These are phyloP conservation scores for Volucella bombylans DNA, from an alignment of 2,888 invertebrate species.

Conservation along the genomic window DNA sequence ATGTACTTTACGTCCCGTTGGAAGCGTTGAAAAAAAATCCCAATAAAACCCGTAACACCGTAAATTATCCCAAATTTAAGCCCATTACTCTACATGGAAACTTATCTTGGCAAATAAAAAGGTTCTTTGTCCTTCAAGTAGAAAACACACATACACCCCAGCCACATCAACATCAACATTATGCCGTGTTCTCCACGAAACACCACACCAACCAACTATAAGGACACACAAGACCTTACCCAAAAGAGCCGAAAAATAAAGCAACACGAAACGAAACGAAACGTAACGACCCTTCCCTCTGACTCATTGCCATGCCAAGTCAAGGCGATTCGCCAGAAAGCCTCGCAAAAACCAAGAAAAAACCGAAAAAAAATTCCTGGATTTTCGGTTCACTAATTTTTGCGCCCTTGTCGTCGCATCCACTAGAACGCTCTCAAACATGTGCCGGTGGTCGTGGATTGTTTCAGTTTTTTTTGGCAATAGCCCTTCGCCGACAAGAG, in stretches of 20 bases:
- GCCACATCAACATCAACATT: too few relatives aligned
- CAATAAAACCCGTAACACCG: conserved; percentile 60
- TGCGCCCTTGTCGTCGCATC: conserved; percentile 59
- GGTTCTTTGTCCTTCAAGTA: conserved; percentile 30
- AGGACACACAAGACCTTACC: conserved; percentile 48
- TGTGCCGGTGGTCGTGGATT: conserved; percentile 42
- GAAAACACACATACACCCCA: neutral
- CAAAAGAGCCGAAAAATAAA: conserved; percentile 17
- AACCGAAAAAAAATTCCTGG: conserved; percentile 11
- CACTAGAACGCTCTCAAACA: conserved; percentile 42
- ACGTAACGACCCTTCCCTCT: conserved; percentile 27
- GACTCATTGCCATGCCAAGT: conserved; percentile 39
- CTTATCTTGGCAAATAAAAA: conserved; percentile 65
- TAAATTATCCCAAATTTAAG: conserved; percentile 69
- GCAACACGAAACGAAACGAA: neutral
- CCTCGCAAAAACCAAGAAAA: neutral
- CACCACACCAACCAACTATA: conserved; percentile 12
- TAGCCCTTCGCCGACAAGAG: too few relatives aligned
- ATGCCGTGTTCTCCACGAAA: too few relatives aligned
- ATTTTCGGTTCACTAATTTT: conserved; percentile 68
- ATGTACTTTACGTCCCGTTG: conserved; percentile 13
- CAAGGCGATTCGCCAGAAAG: conserved; percentile 12
- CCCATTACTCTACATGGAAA: conserved; percentile 69
- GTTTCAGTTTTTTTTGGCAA: conserved; percentile 3
- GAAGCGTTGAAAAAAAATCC: conserved; percentile 13